phyloP scores from a whole-genome alignment of 2,888 invertebrate species.

The Drosophila fungiperda region DNA sequence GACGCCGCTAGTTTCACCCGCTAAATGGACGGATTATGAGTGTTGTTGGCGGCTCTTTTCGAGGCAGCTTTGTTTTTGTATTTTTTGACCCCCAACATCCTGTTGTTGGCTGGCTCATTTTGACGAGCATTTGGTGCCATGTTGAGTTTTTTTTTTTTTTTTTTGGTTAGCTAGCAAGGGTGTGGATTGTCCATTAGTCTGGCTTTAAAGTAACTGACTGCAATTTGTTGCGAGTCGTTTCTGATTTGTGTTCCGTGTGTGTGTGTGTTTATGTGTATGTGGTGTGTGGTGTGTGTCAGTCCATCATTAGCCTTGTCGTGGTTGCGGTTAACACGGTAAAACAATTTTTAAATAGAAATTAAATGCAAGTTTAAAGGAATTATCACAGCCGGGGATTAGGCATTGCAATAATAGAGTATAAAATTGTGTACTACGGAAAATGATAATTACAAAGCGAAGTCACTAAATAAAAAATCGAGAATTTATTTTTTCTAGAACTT shows the following conservation, averaged over 20 bases:
- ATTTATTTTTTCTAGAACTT: not conserved
- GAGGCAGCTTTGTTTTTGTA: slow-evolving; percentile 6
- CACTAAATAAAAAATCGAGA: not conserved
- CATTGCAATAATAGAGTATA: not conserved
- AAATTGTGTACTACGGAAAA: not conserved
- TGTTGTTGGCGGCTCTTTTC: slow-evolving; percentile 67
- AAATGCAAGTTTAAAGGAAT: not conserved
- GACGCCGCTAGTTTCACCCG: slow-evolving; percentile 54
- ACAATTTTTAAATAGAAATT: not conserved
- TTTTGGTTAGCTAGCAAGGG: not conserved
- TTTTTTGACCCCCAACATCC: slow-evolving; percentile 3
- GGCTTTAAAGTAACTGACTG: slow-evolving; percentile 54
- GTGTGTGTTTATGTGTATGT: slow-evolving; percentile 11
- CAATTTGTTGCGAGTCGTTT: slow-evolving; percentile 52
- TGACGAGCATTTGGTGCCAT: slow-evolving; percentile 29
- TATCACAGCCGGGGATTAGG: not conserved
- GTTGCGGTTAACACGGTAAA: slow-evolving; percentile 33
- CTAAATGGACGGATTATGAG: slow-evolving; percentile 77
- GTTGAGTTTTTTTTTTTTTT: not conserved
- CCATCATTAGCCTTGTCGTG: slow-evolving; percentile 35
- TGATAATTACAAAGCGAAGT: not conserved
- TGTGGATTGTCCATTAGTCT: slow-evolving; percentile 34
- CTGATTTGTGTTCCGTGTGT: slow-evolving; percentile 30
- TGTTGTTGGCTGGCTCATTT: slow-evolving; percentile 38
- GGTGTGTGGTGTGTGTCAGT: slow-evolving; percentile 26